These are phyloP conservation scores for Coptodon bakossiorum DNA, from an alignment of 2,113 vertebrate species.

Conservation along the genomic window DNA sequence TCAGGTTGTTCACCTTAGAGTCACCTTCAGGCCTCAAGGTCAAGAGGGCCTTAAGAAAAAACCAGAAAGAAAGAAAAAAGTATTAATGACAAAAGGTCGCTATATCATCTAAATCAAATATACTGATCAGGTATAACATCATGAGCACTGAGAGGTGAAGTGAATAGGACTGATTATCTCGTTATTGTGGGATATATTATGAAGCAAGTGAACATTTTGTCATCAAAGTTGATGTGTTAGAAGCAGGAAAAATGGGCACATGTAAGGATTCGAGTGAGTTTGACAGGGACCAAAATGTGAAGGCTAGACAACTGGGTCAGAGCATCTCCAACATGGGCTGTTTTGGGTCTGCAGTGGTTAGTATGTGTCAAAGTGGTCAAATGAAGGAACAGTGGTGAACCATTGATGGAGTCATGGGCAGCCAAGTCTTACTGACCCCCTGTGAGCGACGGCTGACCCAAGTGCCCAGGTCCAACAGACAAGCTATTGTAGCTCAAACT, in stretches of 20 bases:
- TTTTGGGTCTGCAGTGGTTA: not conserved
- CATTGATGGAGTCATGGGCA: not conserved
- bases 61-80: not conserved
- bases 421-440: not conserved
- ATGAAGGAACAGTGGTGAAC: not conserved
- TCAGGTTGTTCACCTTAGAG: conserved; percentile 52
- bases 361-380: not conserved
- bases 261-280: not conserved
- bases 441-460: rapidly evolving
- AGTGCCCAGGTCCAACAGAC: not conserved
- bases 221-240: not conserved
- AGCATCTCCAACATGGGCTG: not conserved
- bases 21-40: conserved; percentile 61
- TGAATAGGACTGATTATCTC: not conserved
- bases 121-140: not conserved
- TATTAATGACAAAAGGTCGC: not conserved
- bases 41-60: conserved; percentile 42
- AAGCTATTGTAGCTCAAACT: not conserved
- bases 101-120: not conserved
- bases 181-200: not conserved
- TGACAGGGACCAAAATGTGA: not conserved
- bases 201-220: not conserved
- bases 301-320: not conserved
- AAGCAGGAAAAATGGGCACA: not conserved
- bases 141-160: not conserved